These are phyloP conservation scores for Delphinapterus leucas DNA, from an alignment of 2,113 vertebrate species.

Conservation along the genomic window DNA sequence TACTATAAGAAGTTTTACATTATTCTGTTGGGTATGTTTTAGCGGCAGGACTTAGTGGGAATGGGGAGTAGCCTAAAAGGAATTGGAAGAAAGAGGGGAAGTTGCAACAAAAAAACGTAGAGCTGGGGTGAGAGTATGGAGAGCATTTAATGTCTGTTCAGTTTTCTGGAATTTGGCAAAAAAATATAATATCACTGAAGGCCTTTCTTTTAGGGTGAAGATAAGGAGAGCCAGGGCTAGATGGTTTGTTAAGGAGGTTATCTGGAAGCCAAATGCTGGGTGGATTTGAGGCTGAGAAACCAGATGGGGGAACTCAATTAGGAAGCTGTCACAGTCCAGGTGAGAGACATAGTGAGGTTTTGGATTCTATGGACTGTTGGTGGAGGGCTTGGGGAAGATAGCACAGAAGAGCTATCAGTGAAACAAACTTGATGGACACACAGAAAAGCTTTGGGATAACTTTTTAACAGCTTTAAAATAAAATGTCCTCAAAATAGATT, in stretches of 20 bases:
- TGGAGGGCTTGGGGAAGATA: neutral
- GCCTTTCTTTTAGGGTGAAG: neutral
- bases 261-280: neutral
- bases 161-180: neutral
- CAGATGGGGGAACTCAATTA: neutral
- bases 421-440: neutral
- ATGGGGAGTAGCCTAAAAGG: neutral
- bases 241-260: neutral
- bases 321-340: neutral
- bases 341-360: neutral
- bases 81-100: neutral
- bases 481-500: neutral
- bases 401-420: neutral
- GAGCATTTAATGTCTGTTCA: neutral
- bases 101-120: neutral
- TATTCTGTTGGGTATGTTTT: neutral
- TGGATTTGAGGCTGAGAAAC: neutral
- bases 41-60: neutral
- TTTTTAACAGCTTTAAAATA: neutral
- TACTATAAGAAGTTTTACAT: neutral
- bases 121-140: neutral
- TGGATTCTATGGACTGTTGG: neutral
- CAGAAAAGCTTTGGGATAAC: neutral
- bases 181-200: neutral
- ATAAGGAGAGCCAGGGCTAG: neutral